A percentile compares a stretch with the other conserved stretches of the same genome.
These are phyloP conservation scores for Scaptomyza caliginosa DNA, from an alignment of 2,888 invertebrate species.

Conservation along the genomic window DNA sequence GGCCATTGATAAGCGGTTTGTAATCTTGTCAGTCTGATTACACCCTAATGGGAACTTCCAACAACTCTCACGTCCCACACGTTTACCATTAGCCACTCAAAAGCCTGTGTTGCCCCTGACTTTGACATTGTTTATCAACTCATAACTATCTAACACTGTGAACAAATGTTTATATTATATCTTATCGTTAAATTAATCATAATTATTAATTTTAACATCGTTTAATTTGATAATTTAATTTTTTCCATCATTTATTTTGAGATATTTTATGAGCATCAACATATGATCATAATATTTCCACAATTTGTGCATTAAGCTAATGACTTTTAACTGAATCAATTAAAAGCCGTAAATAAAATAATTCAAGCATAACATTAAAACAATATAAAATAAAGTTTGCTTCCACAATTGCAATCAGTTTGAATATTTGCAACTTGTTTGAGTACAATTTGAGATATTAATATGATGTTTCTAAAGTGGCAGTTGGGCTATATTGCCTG, in stretches of 20 bases:
- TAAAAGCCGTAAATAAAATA: constrained; percentile 19
- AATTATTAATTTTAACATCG: neutral
- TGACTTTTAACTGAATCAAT: constrained; percentile 11
- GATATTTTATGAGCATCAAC: constrained; percentile 46
- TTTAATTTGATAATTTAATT: neutral
- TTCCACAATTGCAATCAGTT: constrained; percentile 18
- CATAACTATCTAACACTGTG: neutral
- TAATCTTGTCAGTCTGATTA: constrained; percentile 21
- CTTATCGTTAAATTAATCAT: constrained; percentile 17
- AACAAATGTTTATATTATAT: neutral
- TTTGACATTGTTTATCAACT: constrained; percentile 29
- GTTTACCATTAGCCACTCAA: constrained; percentile 18
- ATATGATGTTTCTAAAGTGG: constrained; percentile 23
- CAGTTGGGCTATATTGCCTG: constrained; percentile 6
- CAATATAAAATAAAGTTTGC: constrained; percentile 36
- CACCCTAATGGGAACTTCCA: constrained; percentile 27
- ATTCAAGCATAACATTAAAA: constrained; percentile 32
- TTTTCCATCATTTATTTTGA: constrained; percentile 8
- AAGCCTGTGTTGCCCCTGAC: constrained; percentile 12
- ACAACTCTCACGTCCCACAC: constrained; percentile 49
- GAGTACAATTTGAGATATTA: neutral
- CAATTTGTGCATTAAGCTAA: constrained; percentile 1
- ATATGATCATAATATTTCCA: constrained; percentile 11
- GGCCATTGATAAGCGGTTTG: constrained; percentile 11
- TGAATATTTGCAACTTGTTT: neutral